A percentile compares a stretch with the other conserved stretches of the same genome.
Conservation (phyloP, 1,140 invertebrate species). For the Lordiphosa clarofinis region DNA sequence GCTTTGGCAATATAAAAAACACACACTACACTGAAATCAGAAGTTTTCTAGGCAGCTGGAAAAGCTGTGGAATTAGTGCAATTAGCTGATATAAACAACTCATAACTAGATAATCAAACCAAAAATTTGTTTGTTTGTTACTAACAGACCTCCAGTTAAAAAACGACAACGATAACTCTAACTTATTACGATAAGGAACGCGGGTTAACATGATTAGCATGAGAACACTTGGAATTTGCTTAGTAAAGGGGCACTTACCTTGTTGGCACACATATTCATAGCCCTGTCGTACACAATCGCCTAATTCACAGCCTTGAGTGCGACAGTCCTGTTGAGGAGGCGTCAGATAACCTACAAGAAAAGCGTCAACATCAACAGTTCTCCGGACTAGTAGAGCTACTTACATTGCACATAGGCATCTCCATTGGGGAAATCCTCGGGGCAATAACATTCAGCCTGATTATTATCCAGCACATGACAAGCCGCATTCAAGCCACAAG, state of each 20-base stretch:
- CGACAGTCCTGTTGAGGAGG: conserved; percentile 87
- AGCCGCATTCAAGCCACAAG: conserved; percentile 90
- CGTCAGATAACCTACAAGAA: conserved; percentile 55
- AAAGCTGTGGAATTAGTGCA: conserved; percentile 64
- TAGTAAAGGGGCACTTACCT: conserved; percentile 84
- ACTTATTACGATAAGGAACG: conserved; percentile 56
- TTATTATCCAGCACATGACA: conserved; percentile 86
- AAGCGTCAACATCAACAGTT: neutral
- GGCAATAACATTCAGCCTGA: conserved; percentile 90
- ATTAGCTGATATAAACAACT: conserved; percentile 60
- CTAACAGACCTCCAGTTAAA: conserved; percentile 65
- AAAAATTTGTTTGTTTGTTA: conserved; percentile 47
- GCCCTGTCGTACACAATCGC: conserved; percentile 89
- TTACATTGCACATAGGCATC: conserved; percentile 92
- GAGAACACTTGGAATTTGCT: conserved; percentile 26
- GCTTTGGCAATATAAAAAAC: conserved; percentile 52
- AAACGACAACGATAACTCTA: conserved; percentile 58
- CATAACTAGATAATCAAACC: conserved; percentile 54
- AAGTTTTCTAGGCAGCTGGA: conserved; percentile 40
- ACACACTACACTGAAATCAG: conserved; percentile 72
- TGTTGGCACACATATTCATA: conserved; percentile 88
- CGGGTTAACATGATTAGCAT: conserved; percentile 61
- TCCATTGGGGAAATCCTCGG: conserved; percentile 88
- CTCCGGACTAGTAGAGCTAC: conserved; percentile 40
- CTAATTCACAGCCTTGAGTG: conserved; percentile 89